A percentile compares a stretch with the other conserved stretches of the same genome.
These are phyloP conservation scores for Muscicapa comitata DNA, from an alignment of 2,797 vertebrate species.

Conservation along the genomic window DNA sequence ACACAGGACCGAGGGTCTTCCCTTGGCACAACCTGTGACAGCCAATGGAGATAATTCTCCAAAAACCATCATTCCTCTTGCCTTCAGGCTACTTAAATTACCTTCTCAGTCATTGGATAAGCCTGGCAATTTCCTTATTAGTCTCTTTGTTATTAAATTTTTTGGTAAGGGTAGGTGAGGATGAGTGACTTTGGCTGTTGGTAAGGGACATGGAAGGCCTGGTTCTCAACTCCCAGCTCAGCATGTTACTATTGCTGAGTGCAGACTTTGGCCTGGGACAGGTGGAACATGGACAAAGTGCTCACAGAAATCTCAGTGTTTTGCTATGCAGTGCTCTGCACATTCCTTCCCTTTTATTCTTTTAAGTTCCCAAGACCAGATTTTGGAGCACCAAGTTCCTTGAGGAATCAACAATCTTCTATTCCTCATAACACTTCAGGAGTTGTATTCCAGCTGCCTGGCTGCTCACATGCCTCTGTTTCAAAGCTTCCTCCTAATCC, in stretches of 20 bases:
- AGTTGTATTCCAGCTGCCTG: background rate
- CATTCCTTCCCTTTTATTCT: background rate
- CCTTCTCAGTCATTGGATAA: conserved; percentile 76
- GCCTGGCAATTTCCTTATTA: background rate
- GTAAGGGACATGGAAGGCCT: background rate
- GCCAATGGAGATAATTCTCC: conserved; percentile 86
- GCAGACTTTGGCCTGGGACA: background rate
- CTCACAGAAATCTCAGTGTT: background rate
- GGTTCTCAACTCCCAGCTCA: background rate
- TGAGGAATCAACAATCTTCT: background rate
- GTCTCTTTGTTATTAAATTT: background rate
- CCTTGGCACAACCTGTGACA: background rate
- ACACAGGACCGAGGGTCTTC: background rate
- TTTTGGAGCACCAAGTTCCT: background rate
- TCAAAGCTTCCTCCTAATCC: background rate
- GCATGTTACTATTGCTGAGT: background rate
- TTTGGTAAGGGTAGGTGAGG: background rate
- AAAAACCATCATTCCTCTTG: conserved; percentile 80
- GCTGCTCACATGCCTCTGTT: background rate
- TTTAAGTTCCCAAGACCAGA: background rate
- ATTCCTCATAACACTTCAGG: background rate
- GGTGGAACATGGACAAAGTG: background rate
- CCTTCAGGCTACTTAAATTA: conserved; percentile 82
- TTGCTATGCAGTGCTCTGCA: background rate
- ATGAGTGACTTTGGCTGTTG: background rate